A percentile compares a stretch with the other conserved stretches of the same genome.
Conservation (phyloP, 2,888 invertebrate species). For the Agelastica alni region DNA sequence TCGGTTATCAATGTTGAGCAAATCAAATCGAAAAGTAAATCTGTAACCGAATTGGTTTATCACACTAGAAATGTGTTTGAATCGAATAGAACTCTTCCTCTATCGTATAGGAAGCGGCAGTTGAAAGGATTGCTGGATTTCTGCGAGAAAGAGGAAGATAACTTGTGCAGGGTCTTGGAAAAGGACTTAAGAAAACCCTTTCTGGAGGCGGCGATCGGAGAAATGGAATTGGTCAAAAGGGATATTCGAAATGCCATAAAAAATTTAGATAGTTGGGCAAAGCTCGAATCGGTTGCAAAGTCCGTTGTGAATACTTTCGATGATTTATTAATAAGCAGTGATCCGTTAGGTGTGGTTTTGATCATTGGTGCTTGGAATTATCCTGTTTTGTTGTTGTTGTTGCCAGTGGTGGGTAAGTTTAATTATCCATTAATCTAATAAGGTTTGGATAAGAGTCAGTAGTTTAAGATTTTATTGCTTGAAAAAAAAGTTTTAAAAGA, state of each 20-base stretch:
- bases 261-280: slow-evolving; percentile 77
- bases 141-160: neutral
- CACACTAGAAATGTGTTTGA: neutral
- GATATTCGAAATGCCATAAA: slow-evolving; percentile 73
- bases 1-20: no score
- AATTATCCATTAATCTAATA: no score
- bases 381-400: slow-evolving; percentile 79
- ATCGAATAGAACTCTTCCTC: neutral
- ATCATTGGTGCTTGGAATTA: slow-evolving; percentile 97
- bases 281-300: slow-evolving; percentile 72
- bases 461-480: no score
- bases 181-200: slow-evolving; percentile 80
- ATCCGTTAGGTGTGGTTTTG: slow-evolving; percentile 90
- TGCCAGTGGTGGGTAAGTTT: slow-evolving; percentile 67
- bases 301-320: slow-evolving; percentile 52
- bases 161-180: neutral
- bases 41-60: neutral
- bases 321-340: slow-evolving; percentile 57
- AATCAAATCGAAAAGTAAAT: no score
- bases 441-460: no score
- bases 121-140: neutral
- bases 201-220: slow-evolving; percentile 76
- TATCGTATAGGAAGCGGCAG: neutral
- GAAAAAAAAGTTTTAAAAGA: no score
- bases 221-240: slow-evolving; percentile 75